phyloP scores from a whole-genome alignment of 2,113 vertebrate species.

The Tachycineta bicolor region DNA sequence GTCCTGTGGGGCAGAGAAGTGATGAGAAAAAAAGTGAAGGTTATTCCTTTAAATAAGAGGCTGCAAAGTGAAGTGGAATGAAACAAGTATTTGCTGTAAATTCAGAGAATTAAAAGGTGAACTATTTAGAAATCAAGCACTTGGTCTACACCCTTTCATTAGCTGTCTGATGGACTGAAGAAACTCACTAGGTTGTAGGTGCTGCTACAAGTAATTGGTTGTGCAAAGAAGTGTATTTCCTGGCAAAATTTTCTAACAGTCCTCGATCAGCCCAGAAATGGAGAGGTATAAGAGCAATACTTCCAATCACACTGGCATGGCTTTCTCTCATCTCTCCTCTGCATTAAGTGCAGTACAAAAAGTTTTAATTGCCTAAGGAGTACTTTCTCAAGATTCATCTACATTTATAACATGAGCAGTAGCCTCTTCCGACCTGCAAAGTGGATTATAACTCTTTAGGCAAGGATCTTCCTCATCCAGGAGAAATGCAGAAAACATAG shows the following conservation, averaged over 20 bases:
- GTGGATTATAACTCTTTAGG: not conserved
- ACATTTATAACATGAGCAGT: not conserved
- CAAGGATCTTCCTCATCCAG: not conserved
- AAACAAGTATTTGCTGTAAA: slow-evolving; percentile 62
- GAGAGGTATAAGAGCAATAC: not conserved
- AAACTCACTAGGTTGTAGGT: not conserved
- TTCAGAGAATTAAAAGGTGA: not conserved
- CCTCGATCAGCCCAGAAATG: not conserved
- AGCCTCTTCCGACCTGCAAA: not conserved
- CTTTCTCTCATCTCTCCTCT: not conserved
- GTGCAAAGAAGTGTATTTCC: not conserved
- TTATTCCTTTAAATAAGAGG: slow-evolving; percentile 53
- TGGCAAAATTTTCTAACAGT: not conserved
- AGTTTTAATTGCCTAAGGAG: not conserved
- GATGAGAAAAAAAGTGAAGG: slow-evolving; percentile 24
- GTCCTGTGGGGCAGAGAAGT: not conserved
- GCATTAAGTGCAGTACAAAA: not conserved
- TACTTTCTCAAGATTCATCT: not conserved
- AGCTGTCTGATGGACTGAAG: not conserved
- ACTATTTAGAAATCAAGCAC: slow-evolving; percentile 42
- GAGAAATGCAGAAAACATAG: not conserved
- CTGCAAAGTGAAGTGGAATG: slow-evolving; percentile 12
- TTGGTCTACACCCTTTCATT: not conserved
- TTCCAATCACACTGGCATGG: fast-evolving
- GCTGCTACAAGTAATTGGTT: not conserved